Base-by-base conservation (phyloP, 2,797 vertebrate species). In the Enteromius afrohamiltoni region DNA sequence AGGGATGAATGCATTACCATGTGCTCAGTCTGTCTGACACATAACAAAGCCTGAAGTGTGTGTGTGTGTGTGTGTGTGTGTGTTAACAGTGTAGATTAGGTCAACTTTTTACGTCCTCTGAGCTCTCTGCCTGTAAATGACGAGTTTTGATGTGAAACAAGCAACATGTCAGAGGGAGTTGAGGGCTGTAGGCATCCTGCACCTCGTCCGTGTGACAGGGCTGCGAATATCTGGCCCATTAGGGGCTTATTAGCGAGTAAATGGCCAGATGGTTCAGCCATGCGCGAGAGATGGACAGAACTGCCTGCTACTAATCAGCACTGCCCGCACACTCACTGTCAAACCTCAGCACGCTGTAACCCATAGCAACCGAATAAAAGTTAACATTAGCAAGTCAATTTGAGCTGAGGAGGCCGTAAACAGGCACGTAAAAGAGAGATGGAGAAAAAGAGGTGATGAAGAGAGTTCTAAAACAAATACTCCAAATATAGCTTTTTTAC, bases 161-260 rank as follows among this genome's bases (percentile, higher is more conserved):
- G 98, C 97, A 98, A 97, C 96, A 96, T 97, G 98, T 99, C 98
- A 99, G 97, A 95, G 95, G 93, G 90, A 98, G 97, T 97, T 98
- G 98, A 99, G 98, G 99, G 97, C 98, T 98, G 97, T 98, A 98
- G 98, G 98, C 98, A 97, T 98, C 98, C 97, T 97, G 97, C 98
- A 97, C 97, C 97, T 98, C 98, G 97, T 98, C 97, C 97, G 96
- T 96, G 95, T 99, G 98, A 99, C 98, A 99, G 98, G 97, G 96
- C 93, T 93, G 95, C 97, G 98, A 99, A 99, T 99, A 99, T 99
- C 99, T 98, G 97, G 97, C 97, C 98, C 98, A 99, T 99, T 99
- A 99, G 98, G 98, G 98, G 98, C 98, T 99, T 99, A 99, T 99
- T 99, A 99, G 98, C 99, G 97, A 97, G 98, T 99, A 99, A 99